phyloP scores from a whole-genome alignment of 2,797 vertebrate genomes.

The Epinephelus coioides region DNA sequence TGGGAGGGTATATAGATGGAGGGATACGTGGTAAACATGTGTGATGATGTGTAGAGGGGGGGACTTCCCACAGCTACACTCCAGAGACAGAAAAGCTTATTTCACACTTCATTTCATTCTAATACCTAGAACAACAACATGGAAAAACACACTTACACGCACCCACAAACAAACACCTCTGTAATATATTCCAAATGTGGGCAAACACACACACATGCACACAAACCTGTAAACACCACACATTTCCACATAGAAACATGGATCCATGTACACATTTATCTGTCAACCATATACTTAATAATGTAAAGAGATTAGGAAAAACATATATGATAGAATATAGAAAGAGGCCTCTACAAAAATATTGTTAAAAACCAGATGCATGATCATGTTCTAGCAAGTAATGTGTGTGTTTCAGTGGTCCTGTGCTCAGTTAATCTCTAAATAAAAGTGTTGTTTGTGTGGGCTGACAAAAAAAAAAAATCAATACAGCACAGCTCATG shows the following conservation, averaged over 20 bases:
- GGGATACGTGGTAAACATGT: constrained; percentile 70
- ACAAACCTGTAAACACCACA: constrained; percentile 13
- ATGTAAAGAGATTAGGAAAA: constrained; percentile 11
- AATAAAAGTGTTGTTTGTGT: constrained; percentile 35
- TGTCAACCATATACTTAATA: constrained; percentile 23
- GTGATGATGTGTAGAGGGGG: constrained; percentile 78
- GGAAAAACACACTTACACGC: constrained; percentile 40
- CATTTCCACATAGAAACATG: constrained; percentile 13
- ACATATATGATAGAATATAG: neutral
- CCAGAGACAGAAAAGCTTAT: constrained; percentile 87
- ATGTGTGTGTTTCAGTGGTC: neutral
- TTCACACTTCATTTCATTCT: constrained; percentile 89
- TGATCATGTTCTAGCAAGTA: neutral
- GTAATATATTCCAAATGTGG: constrained; percentile 47
- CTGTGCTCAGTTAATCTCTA: constrained; percentile 29
- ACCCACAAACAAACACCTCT: constrained; percentile 42
- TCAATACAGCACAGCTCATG: constrained; percentile 29
- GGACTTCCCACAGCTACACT: constrained; percentile 82
- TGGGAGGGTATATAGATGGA: constrained; percentile 43
- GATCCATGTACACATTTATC: neutral
- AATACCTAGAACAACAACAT: constrained; percentile 82
- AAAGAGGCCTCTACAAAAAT: constrained; percentile 3
- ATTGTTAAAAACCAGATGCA: neutral
- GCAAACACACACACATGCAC: constrained; percentile 26
- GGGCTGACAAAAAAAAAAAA: constrained; percentile 24